phyloP scores from a whole-genome alignment of 2,888 invertebrate genomes.

The Orthosia gracilis region DNA sequence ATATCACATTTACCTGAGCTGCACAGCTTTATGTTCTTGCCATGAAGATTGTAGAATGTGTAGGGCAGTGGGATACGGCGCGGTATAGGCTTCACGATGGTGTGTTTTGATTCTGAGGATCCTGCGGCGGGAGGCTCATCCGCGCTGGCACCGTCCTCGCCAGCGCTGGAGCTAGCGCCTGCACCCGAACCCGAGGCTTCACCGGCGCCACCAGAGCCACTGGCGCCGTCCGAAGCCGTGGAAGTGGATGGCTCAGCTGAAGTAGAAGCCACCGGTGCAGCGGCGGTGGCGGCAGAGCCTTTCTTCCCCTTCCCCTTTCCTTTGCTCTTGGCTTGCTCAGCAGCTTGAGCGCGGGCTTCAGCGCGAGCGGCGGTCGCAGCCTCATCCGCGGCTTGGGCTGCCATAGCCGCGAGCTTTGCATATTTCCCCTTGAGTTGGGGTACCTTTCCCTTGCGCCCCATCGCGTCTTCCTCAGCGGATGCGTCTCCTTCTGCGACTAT shows the following conservation, averaged over 20 bases:
- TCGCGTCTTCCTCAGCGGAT: conserved; percentile 36
- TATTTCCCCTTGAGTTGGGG: conserved; percentile 41
- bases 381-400: conserved; percentile 18
- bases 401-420: conserved; percentile 47
- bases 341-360: conserved; percentile 31
- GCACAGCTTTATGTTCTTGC: conserved; percentile 94
- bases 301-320: conserved; percentile 49
- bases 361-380: conserved; percentile 28
- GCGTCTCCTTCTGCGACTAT: conserved; percentile 39
- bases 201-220: conserved; percentile 14
- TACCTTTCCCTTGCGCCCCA: conserved; percentile 39
- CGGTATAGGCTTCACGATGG: conserved; percentile 65
- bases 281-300: conserved; percentile 18
- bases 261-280: conserved; percentile 22
- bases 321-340: conserved; percentile 13
- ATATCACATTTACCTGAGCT: conserved; percentile 78
- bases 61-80: conserved; percentile 87
- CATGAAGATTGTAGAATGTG: conserved; percentile 96
- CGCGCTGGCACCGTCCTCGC: conserved; percentile 17
- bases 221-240: neutral
- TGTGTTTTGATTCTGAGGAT: conserved; percentile 34
- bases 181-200: no score
- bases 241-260: conserved; percentile 21
- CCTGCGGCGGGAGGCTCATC: conserved; percentile 41
- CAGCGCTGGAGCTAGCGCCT: neutral